phyloP scores from a whole-genome alignment of 2,113 vertebrate genomes.

The Lichenostomus cassidix region DNA sequence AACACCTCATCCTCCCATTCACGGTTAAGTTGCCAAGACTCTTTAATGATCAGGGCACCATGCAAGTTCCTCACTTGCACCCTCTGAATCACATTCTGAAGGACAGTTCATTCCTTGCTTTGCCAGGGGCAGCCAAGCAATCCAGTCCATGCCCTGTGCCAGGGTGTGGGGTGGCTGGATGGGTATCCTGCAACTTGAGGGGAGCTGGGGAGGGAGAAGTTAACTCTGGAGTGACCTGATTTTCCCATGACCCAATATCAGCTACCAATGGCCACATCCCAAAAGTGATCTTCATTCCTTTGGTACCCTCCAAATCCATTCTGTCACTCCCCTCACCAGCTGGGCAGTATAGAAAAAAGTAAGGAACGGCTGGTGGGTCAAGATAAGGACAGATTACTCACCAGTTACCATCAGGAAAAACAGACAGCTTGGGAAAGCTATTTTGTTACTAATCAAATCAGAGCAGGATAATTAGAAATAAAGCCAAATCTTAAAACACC shows the following conservation, averaged over 20 bases:
- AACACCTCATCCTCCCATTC: neutral
- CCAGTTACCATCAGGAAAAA: neutral
- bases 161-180: neutral
- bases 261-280: neutral
- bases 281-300: neutral
- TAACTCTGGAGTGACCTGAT: neutral
- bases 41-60: rapidly evolving
- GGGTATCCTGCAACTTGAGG: neutral
- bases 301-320: neutral
- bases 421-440: neutral
- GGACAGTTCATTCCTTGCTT: neutral
- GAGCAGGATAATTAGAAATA: neutral
- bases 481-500: neutral
- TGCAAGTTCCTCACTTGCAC: neutral
- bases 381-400: neutral
- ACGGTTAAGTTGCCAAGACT: neutral
- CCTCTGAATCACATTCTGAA: neutral
- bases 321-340: neutral
- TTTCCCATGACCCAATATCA: neutral
- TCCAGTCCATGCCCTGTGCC: rapidly evolving
- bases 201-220: neutral
- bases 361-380: neutral
- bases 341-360: neutral
- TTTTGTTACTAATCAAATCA: neutral
- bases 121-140: neutral